Evolutionary conservation across 2,113 vertebrate genomes (phyloP), one percentile per base, ranked within the genome.

Genomic region (Crotalus viridis): DNA sequence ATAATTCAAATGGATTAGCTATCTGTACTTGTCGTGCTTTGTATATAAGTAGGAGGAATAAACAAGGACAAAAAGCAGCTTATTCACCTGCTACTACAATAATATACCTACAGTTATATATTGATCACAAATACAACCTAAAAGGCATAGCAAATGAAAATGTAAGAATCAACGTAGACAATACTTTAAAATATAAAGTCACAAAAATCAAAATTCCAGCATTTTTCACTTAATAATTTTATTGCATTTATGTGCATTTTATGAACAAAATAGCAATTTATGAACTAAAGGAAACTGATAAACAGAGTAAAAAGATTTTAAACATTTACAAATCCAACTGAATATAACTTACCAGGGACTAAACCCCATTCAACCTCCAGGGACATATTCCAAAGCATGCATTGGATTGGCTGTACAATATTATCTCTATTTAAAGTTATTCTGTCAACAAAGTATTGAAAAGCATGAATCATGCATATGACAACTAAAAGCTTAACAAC

Each of bases 231-330:
- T 22, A 90, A 39, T 56, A 28, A 8, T 48, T 89, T 22, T 48
- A 93, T 43, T 90, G 28, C 1, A 51, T 43, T 89, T 89, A 81
- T 89, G 81, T 90, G 1, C 7, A 94, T 12, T 26, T 64, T 39
- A 61, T 52, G 26, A 93, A 56, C 0, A 6, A 43, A 92, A 90
- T n/a, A 33, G 90, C 5, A 90, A 93, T 54, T 93, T 69, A 88
- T 10, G 69, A 94, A 88, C 61, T 57, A 95, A 33, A 88, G 10
- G 0, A 21, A 21, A 61, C 94, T 94, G 86, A 10, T 86, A 92
- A 93, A 3, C 9, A 90, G 12, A 51, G 57, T 28, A 43, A 87
- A 39, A 8, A 13, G 87, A 91, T 87, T 91, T 61, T 64, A 43
- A 87, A 88, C 9, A 13, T 52, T 19, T 74, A 87, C 28, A 22